Base-by-base conservation (phyloP, 2,797 vertebrate species). In the Cynopterus sphinx region DNA sequence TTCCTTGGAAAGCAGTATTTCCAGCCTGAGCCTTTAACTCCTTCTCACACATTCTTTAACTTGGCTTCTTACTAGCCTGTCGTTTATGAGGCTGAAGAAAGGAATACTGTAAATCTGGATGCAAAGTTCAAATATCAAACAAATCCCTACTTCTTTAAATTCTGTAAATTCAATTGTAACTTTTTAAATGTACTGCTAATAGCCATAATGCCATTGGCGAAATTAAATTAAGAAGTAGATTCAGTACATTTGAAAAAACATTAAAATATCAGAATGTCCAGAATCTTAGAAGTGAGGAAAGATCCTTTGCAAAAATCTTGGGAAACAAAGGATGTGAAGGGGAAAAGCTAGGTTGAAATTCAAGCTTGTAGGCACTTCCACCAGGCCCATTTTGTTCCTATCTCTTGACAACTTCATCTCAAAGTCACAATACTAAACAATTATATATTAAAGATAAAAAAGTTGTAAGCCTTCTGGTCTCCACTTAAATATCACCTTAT, bases 71-170 rank as follows among this genome's bases (percentile, higher is more conserved):
- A 41, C 33, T 94, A 59, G 28, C 67, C 12, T 96, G 36, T 61
- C 24, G n/a, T 55, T 22, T 68, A 39, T 81, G 49, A 84, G 51
- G 28, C 16, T 39, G 81, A 53, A 77, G 36, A 74, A 9, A 53
- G 51, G 87, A 87, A 31, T 71, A 41, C 46, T 87, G 1, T 63
- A 67, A 81, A 90, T 74, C 15, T 26, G 46, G n/a, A 87, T 79
- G 43, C 43, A 43, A 88, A 51, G 21, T 75, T 94, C 31, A 91
- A 59, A 33, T 43, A 11, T 36, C 36, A 65, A 86, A 86, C 3
- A 78, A 31, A 83, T 51, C 15, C 15, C n/a, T 86, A 10, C 63
- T 93, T 74, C 46, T 78, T 73, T 94, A 85, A 90, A 81, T 90
- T 8, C n/a, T 91, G 4, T 79, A 55, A 77, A 86, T 93, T 96